Evolutionary conservation across 2,797 vertebrate genomes (phyloP), one percentile per base, ranked within the genome.

Genomic region (Potorous gilbertii): DNA sequence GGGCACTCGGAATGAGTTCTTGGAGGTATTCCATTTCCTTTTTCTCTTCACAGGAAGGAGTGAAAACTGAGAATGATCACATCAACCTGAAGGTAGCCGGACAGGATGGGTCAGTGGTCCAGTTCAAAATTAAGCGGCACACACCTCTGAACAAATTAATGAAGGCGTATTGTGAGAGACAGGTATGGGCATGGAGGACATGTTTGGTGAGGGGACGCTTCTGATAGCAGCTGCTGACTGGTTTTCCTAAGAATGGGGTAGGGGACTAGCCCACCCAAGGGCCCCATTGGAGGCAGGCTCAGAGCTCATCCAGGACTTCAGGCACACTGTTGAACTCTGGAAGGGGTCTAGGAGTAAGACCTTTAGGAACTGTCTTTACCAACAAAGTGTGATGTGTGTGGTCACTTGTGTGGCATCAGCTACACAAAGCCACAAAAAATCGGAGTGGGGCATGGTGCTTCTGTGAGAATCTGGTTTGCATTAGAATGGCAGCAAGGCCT

Each of bases 121-220:
- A 99, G 97, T 99, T 99, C 97, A 99, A 99, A 98, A 99, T 99
- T 97, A 99, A 99, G 98, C 99, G 99, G 97, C 99, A 99, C 96
- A 99, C 99, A 11, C 99, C 99, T 0, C 99, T 99, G 97, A 99
- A 98, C 99, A 99, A 99, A 98, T 98, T 99, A 90, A 99, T 99
- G 99, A 99, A 99, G 97, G 99, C 99, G 0, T 99, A 99, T 98
- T 99, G 99, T 93, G 99, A 99, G 98, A 99, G 99, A 98, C 99
- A 99, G 99, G 99, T 99, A 97, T 50, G 96, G 57, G 27, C 11
- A 1, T 13, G 5, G 5, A n/a, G 14, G 46, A 27, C 50, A 29
- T 59, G 29, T 4, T 12, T 59, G 57, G 29, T 11, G 16, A 12
- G 29, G 62, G 14, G 62, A 74, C 0, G 10, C 34, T 28, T 16